Conservation (phyloP, 2,797 vertebrate species). For the Chrysocyon brachyurus region DNA sequence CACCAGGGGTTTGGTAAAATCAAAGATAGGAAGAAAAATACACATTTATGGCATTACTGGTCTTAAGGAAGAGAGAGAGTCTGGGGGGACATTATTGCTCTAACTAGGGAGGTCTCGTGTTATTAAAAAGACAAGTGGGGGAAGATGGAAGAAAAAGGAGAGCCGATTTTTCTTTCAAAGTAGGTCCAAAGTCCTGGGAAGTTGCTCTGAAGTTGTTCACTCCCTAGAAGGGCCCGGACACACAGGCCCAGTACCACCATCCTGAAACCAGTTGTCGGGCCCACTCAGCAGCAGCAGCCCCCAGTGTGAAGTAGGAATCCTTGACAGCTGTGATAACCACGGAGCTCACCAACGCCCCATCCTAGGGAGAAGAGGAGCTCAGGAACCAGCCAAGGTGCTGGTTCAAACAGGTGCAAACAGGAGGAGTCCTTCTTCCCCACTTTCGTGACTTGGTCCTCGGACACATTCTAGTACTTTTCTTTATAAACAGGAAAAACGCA, state of each 20-base stretch:
- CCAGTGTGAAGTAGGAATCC: neutral
- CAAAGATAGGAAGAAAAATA: conserved; percentile 10
- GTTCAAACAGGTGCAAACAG: neutral
- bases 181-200: neutral
- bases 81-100: neutral
- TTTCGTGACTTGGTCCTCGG: neutral
- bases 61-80: conserved; percentile 39
- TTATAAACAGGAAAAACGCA: conserved; percentile 32
- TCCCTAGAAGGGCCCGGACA: neutral
- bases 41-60: neutral
- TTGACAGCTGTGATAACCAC: accelerated
- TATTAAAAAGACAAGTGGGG: neutral
- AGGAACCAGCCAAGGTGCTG: neutral
- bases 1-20: neutral
- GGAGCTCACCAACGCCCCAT: neutral
- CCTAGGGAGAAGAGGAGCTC: neutral
- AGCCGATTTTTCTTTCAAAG: neutral
- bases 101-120: conserved; percentile 4
- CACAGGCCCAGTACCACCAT: neutral
- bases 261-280: neutral
- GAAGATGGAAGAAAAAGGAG: neutral
- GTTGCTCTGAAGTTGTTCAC: neutral
- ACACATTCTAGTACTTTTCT: neutral
- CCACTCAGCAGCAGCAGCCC: neutral
- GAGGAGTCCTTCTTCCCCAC: neutral